Percentiles rank a stretch among this genome's conserved stretches.
Evolutionary conservation across 2,888 invertebrate genomes (phyloP).

Genomic region (Hypena proboscidalis): DNA sequence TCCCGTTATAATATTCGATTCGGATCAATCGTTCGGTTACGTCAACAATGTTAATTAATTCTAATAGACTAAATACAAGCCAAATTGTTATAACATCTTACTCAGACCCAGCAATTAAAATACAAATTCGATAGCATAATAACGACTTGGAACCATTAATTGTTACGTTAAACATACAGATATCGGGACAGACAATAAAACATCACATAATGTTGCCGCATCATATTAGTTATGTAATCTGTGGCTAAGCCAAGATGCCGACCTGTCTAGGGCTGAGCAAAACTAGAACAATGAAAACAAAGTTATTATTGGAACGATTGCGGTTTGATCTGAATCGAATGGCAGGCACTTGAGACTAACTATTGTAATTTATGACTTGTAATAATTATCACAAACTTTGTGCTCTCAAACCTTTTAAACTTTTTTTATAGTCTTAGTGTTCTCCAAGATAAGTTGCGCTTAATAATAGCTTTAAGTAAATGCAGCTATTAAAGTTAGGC

Average conservation of each 20-base stretch:
- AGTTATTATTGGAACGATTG: constrained; percentile 1
- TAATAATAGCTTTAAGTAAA: no score
- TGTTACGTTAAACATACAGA: constrained; percentile 39
- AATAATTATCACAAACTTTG: background rate
- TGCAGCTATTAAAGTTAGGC: no score
- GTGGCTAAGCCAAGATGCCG: constrained; percentile 28
- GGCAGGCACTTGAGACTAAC: background rate
- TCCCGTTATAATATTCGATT: constrained; percentile 16
- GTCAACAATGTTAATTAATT: constrained; percentile 24
- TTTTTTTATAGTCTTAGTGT: no score
- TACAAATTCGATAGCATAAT: constrained; percentile 36
- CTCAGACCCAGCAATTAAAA: constrained; percentile 29
- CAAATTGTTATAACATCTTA: constrained; percentile 16
- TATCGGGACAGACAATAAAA: constrained; percentile 52
- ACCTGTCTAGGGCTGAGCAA: constrained; percentile 27
- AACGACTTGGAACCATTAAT: constrained; percentile 38
- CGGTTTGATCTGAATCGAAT: background rate
- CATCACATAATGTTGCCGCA: constrained; percentile 52
- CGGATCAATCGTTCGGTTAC: constrained; percentile 20
- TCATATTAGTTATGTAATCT: constrained; percentile 57
- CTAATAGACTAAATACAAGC: constrained; percentile 27
- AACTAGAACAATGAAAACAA: background rate
- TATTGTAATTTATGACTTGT: background rate
- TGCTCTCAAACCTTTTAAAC: background rate
- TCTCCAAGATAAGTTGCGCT: no score